Evolutionary conservation across 2,113 vertebrate species (phyloP).

Genomic region (Budorcas taxicolor): DNA sequence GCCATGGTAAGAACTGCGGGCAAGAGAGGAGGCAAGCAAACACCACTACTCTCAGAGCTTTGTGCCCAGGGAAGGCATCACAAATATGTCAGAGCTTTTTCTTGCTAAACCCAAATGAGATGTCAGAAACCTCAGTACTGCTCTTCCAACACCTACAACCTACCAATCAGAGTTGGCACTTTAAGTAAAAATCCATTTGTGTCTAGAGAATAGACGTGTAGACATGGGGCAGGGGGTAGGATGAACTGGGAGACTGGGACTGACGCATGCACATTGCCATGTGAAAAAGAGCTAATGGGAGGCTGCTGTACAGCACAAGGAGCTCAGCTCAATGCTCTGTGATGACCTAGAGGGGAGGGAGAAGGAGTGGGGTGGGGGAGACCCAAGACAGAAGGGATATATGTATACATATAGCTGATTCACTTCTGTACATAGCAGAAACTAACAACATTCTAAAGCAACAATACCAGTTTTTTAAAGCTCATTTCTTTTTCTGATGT

Average conservation of each 20-base stretch:
- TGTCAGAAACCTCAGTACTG: background rate
- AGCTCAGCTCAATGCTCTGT: background rate
- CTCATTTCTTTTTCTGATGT: background rate
- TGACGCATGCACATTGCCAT: background rate
- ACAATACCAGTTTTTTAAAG: background rate
- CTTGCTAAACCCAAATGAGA: background rate
- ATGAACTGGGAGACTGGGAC: background rate
- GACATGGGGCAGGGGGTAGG: background rate
- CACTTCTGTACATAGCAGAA: background rate
- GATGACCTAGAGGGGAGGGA: background rate
- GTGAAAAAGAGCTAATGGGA: background rate
- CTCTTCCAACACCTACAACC: background rate
- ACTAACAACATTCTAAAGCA: background rate
- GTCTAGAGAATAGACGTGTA: background rate
- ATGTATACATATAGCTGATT: background rate
- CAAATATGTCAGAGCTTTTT: background rate
- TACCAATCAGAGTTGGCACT: background rate
- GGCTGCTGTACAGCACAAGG: background rate
- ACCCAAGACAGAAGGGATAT: background rate
- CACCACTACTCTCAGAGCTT: background rate
- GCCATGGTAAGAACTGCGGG: background rate
- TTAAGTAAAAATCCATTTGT: background rate
- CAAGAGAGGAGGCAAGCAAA: background rate
- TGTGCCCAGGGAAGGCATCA: background rate
- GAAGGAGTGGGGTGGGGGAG: background rate